Evolutionary conservation across 2,888 invertebrate genomes (phyloP).

Genomic region (Metellina segmentata): DNA sequence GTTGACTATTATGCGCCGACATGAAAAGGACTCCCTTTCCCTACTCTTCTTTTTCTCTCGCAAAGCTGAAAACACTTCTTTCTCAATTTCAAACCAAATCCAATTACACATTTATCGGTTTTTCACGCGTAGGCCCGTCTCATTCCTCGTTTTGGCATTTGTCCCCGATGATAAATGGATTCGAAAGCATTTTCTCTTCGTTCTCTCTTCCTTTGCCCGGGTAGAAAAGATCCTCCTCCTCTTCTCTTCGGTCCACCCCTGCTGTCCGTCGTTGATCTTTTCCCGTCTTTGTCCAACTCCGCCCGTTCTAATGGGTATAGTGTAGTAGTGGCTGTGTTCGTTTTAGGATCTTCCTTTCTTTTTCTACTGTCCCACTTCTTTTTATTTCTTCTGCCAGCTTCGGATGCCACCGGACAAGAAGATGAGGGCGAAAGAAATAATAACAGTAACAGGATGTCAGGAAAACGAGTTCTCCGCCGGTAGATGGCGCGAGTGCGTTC

Average conservation of each 20-base stretch:
- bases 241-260: background rate
- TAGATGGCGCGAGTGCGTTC: slow-evolving; percentile 29
- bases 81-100: slow-evolving; percentile 66
- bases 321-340: slow-evolving; percentile 17
- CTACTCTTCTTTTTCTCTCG: background rate
- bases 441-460: background rate
- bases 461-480: background rate
- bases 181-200: slow-evolving; percentile 38
- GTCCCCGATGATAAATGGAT: slow-evolving; percentile 60
- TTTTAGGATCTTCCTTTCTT: slow-evolving; percentile 10
- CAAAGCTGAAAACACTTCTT: slow-evolving; percentile 19
- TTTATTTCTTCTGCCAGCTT: background rate
- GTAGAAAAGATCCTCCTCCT: slow-evolving; percentile 10
- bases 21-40: slow-evolving; percentile 14
- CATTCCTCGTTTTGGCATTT: slow-evolving; percentile 56
- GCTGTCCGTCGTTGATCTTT: slow-evolving; percentile 26
- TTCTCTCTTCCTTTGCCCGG: background rate
- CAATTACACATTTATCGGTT: slow-evolving; percentile 65
- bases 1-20: background rate
- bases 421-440: background rate
- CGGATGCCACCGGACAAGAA: background rate
- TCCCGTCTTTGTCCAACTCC: slow-evolving; percentile 33
- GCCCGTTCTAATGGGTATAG: slow-evolving; percentile 37
- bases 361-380: slow-evolving; percentile 12
- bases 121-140: slow-evolving; percentile 41